A percentile compares a stretch with the other conserved stretches of the same genome.
phyloP scores from a whole-genome alignment of 2,113 vertebrate species.

The Machaerirhynchus nigripectus region DNA sequence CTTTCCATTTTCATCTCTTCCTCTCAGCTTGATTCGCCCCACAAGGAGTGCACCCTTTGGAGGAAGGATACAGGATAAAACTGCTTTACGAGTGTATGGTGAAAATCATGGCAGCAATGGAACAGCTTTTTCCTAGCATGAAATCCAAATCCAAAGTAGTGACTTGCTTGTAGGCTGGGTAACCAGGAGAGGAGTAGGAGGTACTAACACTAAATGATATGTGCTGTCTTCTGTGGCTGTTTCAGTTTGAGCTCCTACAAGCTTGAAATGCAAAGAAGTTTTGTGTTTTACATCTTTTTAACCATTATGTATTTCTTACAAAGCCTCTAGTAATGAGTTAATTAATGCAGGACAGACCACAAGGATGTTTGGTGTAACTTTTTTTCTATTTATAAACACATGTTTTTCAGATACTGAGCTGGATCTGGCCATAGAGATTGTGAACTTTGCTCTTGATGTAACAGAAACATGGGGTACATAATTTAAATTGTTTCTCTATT shows the following conservation, averaged over 20 bases:
- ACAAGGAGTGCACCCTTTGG: neutral
- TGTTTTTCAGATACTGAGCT: neutral
- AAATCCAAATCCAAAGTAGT: neutral
- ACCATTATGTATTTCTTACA: neutral
- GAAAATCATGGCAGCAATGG: neutral
- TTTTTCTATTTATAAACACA: neutral
- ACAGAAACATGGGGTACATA: neutral
- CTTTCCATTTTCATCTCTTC: neutral
- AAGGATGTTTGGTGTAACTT: neutral
- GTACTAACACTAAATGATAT: neutral
- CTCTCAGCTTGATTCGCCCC: rapidly evolving
- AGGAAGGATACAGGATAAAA: neutral
- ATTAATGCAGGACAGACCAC: neutral
- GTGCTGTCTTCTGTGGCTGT: neutral
- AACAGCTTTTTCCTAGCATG: neutral
- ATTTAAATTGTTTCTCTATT: neutral
- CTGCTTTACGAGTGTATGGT: neutral
- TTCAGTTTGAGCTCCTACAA: neutral
- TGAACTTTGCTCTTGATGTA: neutral
- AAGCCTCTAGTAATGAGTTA: neutral
- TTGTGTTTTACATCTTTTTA: neutral
- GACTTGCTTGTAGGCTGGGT: neutral
- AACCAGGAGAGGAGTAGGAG: neutral
- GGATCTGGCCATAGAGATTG: neutral
- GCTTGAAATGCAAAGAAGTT: neutral